These are phyloP conservation scores for Lochmaea capreae DNA, from an alignment of 2,888 invertebrate species.

Conservation along the genomic window DNA sequence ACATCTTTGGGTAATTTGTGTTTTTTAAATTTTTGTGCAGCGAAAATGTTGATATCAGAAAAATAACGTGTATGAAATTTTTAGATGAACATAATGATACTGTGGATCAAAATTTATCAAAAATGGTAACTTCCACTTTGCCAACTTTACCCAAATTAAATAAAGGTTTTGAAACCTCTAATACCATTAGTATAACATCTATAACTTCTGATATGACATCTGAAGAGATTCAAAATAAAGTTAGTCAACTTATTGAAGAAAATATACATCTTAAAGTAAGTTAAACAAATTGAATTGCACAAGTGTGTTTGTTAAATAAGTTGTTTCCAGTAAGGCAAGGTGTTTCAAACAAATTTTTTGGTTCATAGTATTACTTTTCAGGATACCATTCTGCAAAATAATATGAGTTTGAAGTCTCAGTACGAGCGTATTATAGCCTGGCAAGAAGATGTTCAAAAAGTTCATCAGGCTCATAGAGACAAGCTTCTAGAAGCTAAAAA, in stretches of 20 bases:
- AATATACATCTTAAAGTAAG: constrained; percentile 53
- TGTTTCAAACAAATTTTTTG: neutral
- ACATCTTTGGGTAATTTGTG: constrained; percentile 1
- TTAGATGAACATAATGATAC: neutral
- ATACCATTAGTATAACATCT: constrained; percentile 42
- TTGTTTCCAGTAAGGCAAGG: too few species aligned
- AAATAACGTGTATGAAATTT: neutral
- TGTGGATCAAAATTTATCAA: neutral
- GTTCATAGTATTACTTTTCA: constrained; percentile 59
- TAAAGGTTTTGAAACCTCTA: constrained; percentile 35
- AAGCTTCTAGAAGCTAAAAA: constrained; percentile 76
- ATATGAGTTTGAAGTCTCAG: constrained; percentile 76
- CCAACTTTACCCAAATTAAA: constrained; percentile 37
- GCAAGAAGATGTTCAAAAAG: constrained; percentile 74
- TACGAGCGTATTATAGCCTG: constrained; percentile 72
- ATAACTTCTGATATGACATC: constrained; percentile 51
- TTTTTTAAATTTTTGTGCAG: neutral
- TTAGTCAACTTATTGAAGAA: constrained; percentile 57
- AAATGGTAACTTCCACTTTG: constrained; percentile 28
- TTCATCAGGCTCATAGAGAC: constrained; percentile 72
- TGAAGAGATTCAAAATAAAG: constrained; percentile 58
- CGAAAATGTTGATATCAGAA: neutral
- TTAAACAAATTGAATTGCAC: too few species aligned
- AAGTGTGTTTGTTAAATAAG: too few species aligned
- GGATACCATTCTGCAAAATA: constrained; percentile 75